Base-by-base conservation (phyloP, 2,888 invertebrate genomes). In the Drosophila falleni region DNA sequence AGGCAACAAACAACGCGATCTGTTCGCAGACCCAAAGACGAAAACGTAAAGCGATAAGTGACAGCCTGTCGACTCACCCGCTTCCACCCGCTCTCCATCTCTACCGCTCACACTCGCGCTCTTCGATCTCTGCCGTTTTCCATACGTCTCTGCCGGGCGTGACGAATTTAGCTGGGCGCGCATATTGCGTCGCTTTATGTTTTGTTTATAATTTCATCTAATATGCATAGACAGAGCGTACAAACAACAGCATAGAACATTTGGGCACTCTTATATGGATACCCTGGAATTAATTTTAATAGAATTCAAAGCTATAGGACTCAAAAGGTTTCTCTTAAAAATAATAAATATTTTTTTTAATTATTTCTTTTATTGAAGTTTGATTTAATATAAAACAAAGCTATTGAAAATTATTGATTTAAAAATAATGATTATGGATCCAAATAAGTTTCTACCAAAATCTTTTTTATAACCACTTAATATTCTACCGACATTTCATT, bases 171-270 rank as follows among this genome's bases (percentile, higher is more conserved):
- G 73, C 77, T 59, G 64, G 49, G 60, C 61, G 54, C 68, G 65
- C 83, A 80, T 84, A 71, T 78, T 78, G 81, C 82, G 74, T 73
- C 64, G 73, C 85, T 80, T 78, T 78, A 78, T 89, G 81, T 89
- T 83, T 83, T 84, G 81, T 76, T 87, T 89, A 89, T 84, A 89
- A 84, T 84, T 89, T 87, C 76, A 89, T 87, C 89, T 89, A 89
- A 84, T 89, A 85, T 84, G 81, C 84, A 84, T 67, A 84, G 61
- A 65, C 56, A 51, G 19, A 73, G 71, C 70, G 74, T 41, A 69
- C 60, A 50, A 70, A 49, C n/a, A 49, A 41, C 42, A 29, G 13
- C 19, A 15, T 19, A 29, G 6, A 19, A 31, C n/a, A 31, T 2
- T 42, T 42, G 16, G 10, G n/a, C 15, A 37, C 26, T 31, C 26